Base-by-base conservation (phyloP, 2,797 vertebrate genomes). In the Xiphophorus birchmanni region DNA sequence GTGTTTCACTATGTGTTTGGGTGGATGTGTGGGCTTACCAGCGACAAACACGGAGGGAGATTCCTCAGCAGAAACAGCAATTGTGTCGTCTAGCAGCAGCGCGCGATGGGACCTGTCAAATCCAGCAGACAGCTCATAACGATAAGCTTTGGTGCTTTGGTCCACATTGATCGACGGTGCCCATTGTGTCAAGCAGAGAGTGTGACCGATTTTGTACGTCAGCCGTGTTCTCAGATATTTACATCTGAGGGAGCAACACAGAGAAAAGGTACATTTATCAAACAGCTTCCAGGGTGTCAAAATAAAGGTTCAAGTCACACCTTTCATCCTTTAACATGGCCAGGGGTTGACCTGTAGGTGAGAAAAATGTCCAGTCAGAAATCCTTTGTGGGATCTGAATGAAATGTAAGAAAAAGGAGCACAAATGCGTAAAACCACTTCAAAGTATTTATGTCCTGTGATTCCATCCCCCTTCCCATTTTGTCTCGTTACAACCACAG, bases 1-100 rank as follows among this genome's bases (percentile, higher is more conserved):
- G 91, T 92, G 89, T 89, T 86, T 89, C 83, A 80, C 73, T 85
- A 78, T 82, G 88, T 86, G 90, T 77, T 81, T 82, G 79, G 88
- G 83, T 84, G 79, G 80, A 82, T 84, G 80, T 81, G 78, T 83
- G 84, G 67, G 83, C 81, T 76, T 82, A 89, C 83, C 80, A 45
- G 82, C 79, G 80, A 82, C 77, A 83, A 86, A 84, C 78, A 84
- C 11, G 74, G 44, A 76, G 72, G 85, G 48, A 65, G 75, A 82
- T 87, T 73, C 65, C 26, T 69, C 32, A 78, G 17, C 60, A 88
- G 85, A 81, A 71, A 79, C 35, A 60, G 26, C 77, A 48, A 86
- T 89, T 84, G 86, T 50, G 73, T 86, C 86, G 79, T 90, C 88
- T 84, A 63, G 82, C 75, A 21, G 58, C 50, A 72, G 13, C 15